A percentile compares a stretch with the other conserved stretches of the same genome.
phyloP scores from a whole-genome alignment of 2,113 vertebrate genomes.

The Silurus asotus region DNA sequence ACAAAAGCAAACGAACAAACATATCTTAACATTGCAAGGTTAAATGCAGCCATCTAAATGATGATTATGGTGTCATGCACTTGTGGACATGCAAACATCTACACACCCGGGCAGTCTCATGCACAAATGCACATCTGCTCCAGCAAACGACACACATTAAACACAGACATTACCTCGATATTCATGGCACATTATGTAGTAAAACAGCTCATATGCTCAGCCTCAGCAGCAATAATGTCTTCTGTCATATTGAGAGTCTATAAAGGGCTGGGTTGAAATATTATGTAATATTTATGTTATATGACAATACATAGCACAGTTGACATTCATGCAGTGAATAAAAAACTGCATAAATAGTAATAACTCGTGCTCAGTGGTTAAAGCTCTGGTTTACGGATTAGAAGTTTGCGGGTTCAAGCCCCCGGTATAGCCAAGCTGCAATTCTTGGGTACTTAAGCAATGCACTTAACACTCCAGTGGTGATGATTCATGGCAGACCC shows the following conservation, averaged over 20 bases:
- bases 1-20: background rate
- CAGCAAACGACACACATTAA: background rate
- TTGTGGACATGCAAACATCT: background rate
- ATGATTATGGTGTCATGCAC: background rate
- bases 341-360: background rate
- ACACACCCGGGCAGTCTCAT: background rate
- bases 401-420: too few species aligned
- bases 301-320: background rate
- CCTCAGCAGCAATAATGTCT: background rate
- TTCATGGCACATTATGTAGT: background rate
- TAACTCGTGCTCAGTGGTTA: too few species aligned
- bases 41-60: constrained; percentile 2
- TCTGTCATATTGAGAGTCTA: background rate
- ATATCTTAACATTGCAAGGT: background rate
- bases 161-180: constrained; percentile 9
- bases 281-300: background rate
- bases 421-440: too few species aligned
- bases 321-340: background rate
- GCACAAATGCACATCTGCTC: constrained; percentile 6
- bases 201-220: constrained; percentile 12
- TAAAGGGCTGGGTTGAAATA: background rate
- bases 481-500: too few species aligned
- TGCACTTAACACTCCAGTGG: too few species aligned
- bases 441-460: too few species aligned
- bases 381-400: too few species aligned